Conservation (phyloP, 2,797 vertebrate genomes). For the Gymnoscopelus microlampas region DNA sequence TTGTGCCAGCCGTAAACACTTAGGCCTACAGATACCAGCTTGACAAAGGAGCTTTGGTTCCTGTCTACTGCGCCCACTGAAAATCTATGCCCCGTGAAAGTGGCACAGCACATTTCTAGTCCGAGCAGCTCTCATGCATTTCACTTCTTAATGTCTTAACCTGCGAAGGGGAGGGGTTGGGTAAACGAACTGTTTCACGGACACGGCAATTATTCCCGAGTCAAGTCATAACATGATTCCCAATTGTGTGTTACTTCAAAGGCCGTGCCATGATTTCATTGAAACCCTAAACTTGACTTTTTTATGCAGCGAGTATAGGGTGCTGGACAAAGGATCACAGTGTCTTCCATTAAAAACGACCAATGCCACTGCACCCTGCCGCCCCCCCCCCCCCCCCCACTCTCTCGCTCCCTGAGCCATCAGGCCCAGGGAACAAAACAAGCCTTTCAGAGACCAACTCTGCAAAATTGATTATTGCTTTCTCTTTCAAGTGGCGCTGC, state of each 20-base stretch:
- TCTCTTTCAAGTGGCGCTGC: conserved; percentile 75
- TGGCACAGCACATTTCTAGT: conserved; percentile 41
- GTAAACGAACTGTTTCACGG: conserved; percentile 46
- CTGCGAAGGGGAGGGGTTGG: conserved; percentile 37
- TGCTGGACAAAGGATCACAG: conserved; percentile 63
- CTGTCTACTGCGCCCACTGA: conserved; percentile 52
- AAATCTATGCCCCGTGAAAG: conserved; percentile 50
- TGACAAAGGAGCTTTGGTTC: conserved; percentile 71
- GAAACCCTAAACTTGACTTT: conserved; percentile 61
- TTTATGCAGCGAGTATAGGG: conserved; percentile 43
- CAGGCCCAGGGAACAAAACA: conserved; percentile 67
- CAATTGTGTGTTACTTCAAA: conserved; percentile 41
- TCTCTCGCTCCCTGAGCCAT: conserved; percentile 28
- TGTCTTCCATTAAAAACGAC: conserved; percentile 68
- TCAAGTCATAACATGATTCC: conserved; percentile 41
- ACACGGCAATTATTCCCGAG: conserved; percentile 22
- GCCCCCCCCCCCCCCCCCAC: conserved; percentile 45
- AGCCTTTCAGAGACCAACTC: conserved; percentile 70
- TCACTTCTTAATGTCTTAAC: conserved; percentile 48
- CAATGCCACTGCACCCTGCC: conserved; percentile 58
- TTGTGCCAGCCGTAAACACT: conserved; percentile 75
- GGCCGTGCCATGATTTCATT: conserved; percentile 49
- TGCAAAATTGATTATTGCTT: conserved; percentile 80
- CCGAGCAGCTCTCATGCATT: conserved; percentile 32
- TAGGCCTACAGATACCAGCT: conserved; percentile 67